Base-by-base conservation (phyloP, 2,113 vertebrate species). In the Eonycteris spelaea region DNA sequence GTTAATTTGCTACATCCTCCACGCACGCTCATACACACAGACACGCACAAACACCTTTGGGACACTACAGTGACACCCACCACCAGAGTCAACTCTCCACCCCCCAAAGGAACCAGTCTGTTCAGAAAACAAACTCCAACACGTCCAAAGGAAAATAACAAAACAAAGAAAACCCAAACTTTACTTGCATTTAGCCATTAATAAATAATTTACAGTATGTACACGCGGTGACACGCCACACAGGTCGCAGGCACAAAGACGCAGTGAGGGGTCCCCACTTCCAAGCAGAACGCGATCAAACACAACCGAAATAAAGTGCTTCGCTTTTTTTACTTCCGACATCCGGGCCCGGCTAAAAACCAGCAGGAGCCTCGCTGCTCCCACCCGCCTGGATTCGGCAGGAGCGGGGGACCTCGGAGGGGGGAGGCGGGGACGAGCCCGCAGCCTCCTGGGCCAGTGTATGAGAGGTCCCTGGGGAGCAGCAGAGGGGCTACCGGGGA, bases 151-250 rank as follows among this genome's bases (percentile, higher is more conserved):
- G 51, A 65, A 71, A 97, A 89, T 96, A 97, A 98, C 97, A 78
- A 97, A 95, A 97, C 78, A 30, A 97, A 93, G 96, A 94, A 95
- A 95, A 48, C 98, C 98, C 97, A 96, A 98, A 98, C 98, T 99
- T 99, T 99, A 99, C 99, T 99, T 98, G 98, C 0, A 75, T 99
- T 99, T 99, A 98, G 88, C 96, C 97, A 70, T 99, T 99, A 99
- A 99, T 99, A 99, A 99, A 99, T 99, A 99, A 99, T 99, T 99
- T 99, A 99, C 99, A 99, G 97, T 99, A 99, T 99, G 97, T 99
- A 99, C 99, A 99, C 0, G 97, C 55, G 97, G 99, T 98, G 98
- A 98, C 98, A 97, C 97, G 91, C 98, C 98, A 97, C 97, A 91
- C 97, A 97, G 98, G 98, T 98, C 98, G 96, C 98, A 98, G 98